Evolutionary conservation across 2,797 vertebrate species (phyloP), one percentile per base, ranked within the genome.

Genomic region (Tamandua tetradactyla): DNA sequence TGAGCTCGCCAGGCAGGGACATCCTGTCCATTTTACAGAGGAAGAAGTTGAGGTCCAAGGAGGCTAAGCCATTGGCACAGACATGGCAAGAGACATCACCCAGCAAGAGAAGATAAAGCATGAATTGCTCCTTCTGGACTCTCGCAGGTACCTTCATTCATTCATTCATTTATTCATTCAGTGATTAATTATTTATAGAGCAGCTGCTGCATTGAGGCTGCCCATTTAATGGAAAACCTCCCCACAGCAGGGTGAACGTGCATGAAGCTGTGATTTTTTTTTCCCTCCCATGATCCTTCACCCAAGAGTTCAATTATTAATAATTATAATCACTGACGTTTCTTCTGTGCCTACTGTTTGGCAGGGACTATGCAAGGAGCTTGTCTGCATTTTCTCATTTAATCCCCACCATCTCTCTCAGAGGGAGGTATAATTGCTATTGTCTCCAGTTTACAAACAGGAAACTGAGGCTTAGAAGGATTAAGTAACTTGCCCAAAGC

Each of bases 371-470:
- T 37, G 71, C 32, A 6, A 85, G 90, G 61, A 69, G 40, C 52
- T 57, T 17, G 30, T 23, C 44, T 49, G n/a, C 47, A 30, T 80
- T 66, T 49, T 94, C 86, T 89, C 91, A 37, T 49, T 80, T 94
- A 87, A 74, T 96, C 83, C 80, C 62, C 66, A 25, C 44, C 57
- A 22, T 66, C n/a, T 66, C 82, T 83, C 79, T 89, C n/a, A 1
- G n/a, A 81, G 80, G 94, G 80, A 78, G 57, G 75, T 69, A 32
- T 68, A 15, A 81, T 69, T 57, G 72, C 64, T 81, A 93, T 52
- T 55, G 87, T 90, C 89, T 87, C 64, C 81, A 72, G 15, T 90
- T 91, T 78, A 84, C 80, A 91, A 81, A 87, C 83, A 94, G 94
- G 95, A 96, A 95, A 23, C 10, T 1, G 14, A 68, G 71, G 49